Conservation (phyloP, 2,888 invertebrate species). For the Mechanitis mazaeus region DNA sequence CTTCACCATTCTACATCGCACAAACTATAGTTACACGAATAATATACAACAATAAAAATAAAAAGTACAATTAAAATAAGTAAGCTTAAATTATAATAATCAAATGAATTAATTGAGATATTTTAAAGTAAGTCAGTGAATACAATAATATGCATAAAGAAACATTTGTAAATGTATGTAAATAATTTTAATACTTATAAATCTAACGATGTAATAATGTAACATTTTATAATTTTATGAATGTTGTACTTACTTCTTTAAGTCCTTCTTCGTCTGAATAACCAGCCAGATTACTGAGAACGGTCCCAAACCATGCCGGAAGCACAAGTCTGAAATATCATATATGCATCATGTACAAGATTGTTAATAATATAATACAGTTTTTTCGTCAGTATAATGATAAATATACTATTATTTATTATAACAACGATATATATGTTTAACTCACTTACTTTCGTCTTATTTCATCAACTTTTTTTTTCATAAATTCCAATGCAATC, state of each 20-base stretch:
- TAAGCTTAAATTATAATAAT: too few species aligned
- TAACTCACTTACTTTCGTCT: constrained; percentile 47
- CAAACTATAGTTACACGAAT: too few species aligned
- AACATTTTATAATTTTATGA: neutral
- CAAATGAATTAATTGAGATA: too few species aligned
- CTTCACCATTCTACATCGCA: too few species aligned
- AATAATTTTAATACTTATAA: too few species aligned
- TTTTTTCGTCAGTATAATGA: neutral
- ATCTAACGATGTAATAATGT: too few species aligned
- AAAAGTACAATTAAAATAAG: too few species aligned
- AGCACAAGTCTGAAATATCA: constrained; percentile 51
- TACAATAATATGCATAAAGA: too few species aligned
- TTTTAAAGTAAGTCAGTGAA: too few species aligned
- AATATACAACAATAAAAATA: too few species aligned
- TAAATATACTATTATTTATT: constrained; percentile 1
- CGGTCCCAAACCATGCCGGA: constrained; percentile 48
- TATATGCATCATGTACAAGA: constrained; percentile 3
- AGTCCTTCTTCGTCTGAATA: constrained; percentile 60
- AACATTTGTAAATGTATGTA: too few species aligned
- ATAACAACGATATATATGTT: too few species aligned
- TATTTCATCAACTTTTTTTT: constrained; percentile 41
- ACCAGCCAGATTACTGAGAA: constrained; percentile 49
- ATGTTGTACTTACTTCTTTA: constrained; percentile 48
- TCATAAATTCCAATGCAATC: constrained; percentile 52
- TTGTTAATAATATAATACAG: neutral